phyloP scores from a whole-genome alignment of 2,113 vertebrate species.

The Mesocricetus auratus region DNA sequence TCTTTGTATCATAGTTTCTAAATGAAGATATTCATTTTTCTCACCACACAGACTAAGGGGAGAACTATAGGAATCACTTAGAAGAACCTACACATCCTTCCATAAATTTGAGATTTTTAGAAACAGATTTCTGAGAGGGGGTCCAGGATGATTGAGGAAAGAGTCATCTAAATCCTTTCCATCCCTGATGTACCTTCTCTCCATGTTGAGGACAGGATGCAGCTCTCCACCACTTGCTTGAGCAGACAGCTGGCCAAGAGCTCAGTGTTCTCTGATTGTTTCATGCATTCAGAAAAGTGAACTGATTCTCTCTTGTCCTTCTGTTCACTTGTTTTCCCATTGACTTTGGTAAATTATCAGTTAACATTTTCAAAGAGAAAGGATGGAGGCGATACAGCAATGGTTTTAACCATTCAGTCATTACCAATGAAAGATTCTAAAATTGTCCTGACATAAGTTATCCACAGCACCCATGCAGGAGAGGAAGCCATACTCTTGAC shows the following conservation, averaged over 20 bases:
- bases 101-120: neutral
- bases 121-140: neutral
- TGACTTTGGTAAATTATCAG: slow-evolving; percentile 70
- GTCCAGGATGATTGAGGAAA: neutral
- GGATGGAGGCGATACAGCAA: neutral
- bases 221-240: slow-evolving; percentile 16
- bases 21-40: neutral
- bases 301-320: slow-evolving; percentile 66
- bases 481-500: neutral
- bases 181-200: slow-evolving; percentile 49
- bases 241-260: slow-evolving; percentile 68
- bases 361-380: neutral
- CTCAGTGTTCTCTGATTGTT: slow-evolving; percentile 50
- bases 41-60: neutral
- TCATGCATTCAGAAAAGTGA: slow-evolving; percentile 51
- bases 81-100: neutral
- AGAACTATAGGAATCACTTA: neutral
- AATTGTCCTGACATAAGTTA: neutral
- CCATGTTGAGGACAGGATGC: slow-evolving; percentile 25
- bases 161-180: neutral
- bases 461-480: neutral
- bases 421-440: neutral
- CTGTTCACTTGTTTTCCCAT: slow-evolving; percentile 68
- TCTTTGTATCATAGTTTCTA: neutral
- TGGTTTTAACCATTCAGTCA: neutral